Evolutionary conservation across 2,888 invertebrate species (phyloP), one percentile per base, ranked within the genome.

Genomic region (Ariolimax columbianus): DNA sequence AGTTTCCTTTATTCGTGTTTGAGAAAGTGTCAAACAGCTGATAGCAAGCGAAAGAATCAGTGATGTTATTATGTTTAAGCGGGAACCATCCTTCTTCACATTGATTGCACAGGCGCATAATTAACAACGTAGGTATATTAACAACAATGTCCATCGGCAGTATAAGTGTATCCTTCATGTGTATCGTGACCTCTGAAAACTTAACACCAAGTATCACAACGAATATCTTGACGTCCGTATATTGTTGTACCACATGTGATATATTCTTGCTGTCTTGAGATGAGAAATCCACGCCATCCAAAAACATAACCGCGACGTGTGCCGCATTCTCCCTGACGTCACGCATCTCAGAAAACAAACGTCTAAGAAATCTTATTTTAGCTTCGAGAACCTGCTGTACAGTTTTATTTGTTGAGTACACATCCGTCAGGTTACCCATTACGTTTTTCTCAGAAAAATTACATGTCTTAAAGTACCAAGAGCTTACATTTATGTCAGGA

Each of bases 281-380:
- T 40, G 72, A 26, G 0, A 72, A 2, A 26, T 11, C 6, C 1
- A 23, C 4, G 19, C 40, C 72, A 40, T 40, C 26, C 0, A 72
- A 26, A 40, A 72, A 72, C 23, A 72, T n/a, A 7, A 72, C 4
- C 3, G 26, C 72, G 26, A 72, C 23, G 11, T 72, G 72, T 26
- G 40, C n/a, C 23, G 23, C 72, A 19, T 72, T 72, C 38, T 72
- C 26, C n/a, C 72, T 72, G 40, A 72, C 72, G 14, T 40, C 72
- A 40, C 14, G 4, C 40, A 72, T 72, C 7, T 72, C 40, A 72
- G 72, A 38, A 72, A 72, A 72, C 72, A 72, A 40, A 38, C 38
- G 72, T 72, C 40, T 6, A 40, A 72, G 26, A 72, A 72, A 40
- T 40, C 1, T 3, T 2, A 72, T 40, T 72, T 72, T 72, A 3